Evolutionary conservation across 2,113 vertebrate species (phyloP).

Genomic region (Arvicanthis niloticus): DNA sequence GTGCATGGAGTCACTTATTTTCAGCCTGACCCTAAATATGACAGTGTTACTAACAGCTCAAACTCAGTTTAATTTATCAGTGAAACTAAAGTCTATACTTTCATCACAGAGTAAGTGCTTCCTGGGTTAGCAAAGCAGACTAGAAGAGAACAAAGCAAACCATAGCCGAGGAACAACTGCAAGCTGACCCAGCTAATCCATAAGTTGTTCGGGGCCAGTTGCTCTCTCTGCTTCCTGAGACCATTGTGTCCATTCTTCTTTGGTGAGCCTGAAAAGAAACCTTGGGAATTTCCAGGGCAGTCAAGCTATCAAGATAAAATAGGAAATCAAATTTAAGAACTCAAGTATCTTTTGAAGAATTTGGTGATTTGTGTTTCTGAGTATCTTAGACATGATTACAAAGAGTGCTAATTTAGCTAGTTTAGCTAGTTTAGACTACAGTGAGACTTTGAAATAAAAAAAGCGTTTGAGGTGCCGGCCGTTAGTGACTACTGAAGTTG

Average conservation of each 20-base stretch:
- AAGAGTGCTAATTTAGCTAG: slow-evolving; percentile 14
- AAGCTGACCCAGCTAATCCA: slow-evolving; percentile 67
- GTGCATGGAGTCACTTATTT: background rate
- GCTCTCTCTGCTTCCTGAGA: slow-evolving; percentile 49
- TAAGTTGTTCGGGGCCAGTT: slow-evolving; percentile 62
- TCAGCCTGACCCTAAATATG: background rate
- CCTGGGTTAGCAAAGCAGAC: slow-evolving; percentile 56
- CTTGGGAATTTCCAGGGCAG: background rate
- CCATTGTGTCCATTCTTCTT: background rate
- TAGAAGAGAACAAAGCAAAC: slow-evolving; percentile 39
- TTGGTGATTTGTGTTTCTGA: slow-evolving; percentile 49
- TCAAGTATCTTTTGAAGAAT: slow-evolving; percentile 39
- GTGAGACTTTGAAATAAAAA: slow-evolving; percentile 3
- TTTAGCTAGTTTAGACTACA: too few relatives aligned
- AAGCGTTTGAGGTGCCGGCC: background rate
- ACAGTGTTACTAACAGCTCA: slow-evolving; percentile 43
- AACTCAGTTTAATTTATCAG: slow-evolving; percentile 49
- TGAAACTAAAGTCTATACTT: slow-evolving; percentile 60
- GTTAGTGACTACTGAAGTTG: background rate
- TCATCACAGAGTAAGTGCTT: slow-evolving; percentile 64
- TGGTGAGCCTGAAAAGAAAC: background rate
- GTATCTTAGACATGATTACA: background rate
- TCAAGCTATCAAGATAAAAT: slow-evolving; percentile 31
- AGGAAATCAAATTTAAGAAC: slow-evolving; percentile 45
- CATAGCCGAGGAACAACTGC: slow-evolving; percentile 59